Base-by-base conservation (phyloP, 2,888 invertebrate genomes). In the Apamea crenata region DNA sequence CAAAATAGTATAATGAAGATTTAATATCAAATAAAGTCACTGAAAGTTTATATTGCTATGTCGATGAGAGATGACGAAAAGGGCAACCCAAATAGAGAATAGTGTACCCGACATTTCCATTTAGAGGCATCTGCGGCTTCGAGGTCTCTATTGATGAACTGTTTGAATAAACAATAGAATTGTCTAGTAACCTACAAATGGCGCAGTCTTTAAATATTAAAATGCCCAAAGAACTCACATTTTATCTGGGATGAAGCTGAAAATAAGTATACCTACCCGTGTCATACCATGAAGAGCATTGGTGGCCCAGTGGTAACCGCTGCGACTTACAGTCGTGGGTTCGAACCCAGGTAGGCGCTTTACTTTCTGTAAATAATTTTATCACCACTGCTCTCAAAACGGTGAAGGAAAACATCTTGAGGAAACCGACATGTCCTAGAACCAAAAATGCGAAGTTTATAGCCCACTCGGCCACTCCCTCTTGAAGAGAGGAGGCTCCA, bases 61-160 rank as follows among this genome's bases (percentile, higher is more conserved):
- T 59, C 71, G 40, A 50, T 47, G 53, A 76, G 21, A 73, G 18
- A 72, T 71, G 65, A 66, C 66, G 32, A 56, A 77, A 74, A 76
- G 77, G 74, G 71, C 76, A 81, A 67, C 21, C 56, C 8, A 72
- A 67, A 71, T 71, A 21, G 50, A 74, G 59, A 78, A 50, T 36
- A 73, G 21, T 68, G 32, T 56, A 81, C 8, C 63, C 70, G 72
- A 84, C 84, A 84, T 80, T 76, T 84, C 75, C 84, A 70, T 83
- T 70, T 80, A 47, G 25, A 80, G 75, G 65, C 56, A 71, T 63
- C 69, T 36, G 44, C 12, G 25, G 16, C 68, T 53, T 65, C 44
- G 78, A 78, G 44, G 32, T 59, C 69, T 81, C 63, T 59, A 59
- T 78, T 65, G 72, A 59, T 59, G 56, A 77, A 77, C 68, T 72